Percentiles rank a stretch among this genome's conserved stretches.
Conservation (phyloP, 2,888 invertebrate species). For the Calliopum simillimum region DNA sequence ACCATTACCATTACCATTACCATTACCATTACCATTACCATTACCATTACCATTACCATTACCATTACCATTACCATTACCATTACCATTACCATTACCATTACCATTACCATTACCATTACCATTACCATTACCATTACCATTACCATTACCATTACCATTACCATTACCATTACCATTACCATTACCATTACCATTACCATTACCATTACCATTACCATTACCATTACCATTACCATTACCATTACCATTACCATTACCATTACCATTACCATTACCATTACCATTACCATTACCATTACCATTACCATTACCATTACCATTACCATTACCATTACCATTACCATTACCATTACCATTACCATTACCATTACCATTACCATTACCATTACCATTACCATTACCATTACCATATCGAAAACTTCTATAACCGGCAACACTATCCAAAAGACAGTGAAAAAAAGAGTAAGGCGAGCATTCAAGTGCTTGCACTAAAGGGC, state of each 20-base stretch:
- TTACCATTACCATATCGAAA: background rate
- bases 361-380: slow-evolving; percentile 5
- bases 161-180: slow-evolving; percentile 16
- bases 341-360: slow-evolving; percentile 14
- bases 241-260: slow-evolving; percentile 15
- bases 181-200: slow-evolving; percentile 16
- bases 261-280: slow-evolving; percentile 21
- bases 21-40: slow-evolving; percentile 12
- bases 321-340: slow-evolving; percentile 15
- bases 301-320: slow-evolving; percentile 21
- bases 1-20: slow-evolving; percentile 21
- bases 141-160: slow-evolving; percentile 19
- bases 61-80: slow-evolving; percentile 21
- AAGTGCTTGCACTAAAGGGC: too few relatives aligned
- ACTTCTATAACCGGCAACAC: too few relatives aligned
- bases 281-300: slow-evolving; percentile 11
- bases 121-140: slow-evolving; percentile 19
- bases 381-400: slow-evolving; percentile 19
- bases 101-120: slow-evolving; percentile 20
- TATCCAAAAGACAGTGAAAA: slow-evolving; percentile 46
- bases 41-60: slow-evolving; percentile 19
- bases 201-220: slow-evolving; percentile 12
- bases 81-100: slow-evolving; percentile 16
- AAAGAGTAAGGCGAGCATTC: too few relatives aligned
- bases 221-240: slow-evolving; percentile 21